Base-by-base conservation (phyloP, 1,140 invertebrate species). In the Plutomurus gul region DNA sequence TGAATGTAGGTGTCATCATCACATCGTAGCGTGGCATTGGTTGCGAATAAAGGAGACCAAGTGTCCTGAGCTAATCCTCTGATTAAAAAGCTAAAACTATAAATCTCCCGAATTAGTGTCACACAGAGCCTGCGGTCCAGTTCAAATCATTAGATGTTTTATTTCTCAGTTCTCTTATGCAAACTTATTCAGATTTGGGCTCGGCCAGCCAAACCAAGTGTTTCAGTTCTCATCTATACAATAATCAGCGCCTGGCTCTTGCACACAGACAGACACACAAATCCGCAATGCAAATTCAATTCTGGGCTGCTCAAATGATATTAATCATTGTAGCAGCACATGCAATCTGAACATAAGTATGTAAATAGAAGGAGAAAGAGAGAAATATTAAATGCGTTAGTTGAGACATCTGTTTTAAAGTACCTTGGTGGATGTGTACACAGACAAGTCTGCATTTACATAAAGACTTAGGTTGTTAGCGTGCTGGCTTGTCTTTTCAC, bases 81-180 rank as follows among this genome's bases (percentile, higher is more conserved):
- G 77, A 82, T 82, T 82, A 82, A 82, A 82, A 82, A 82, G 81
- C 72, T 75, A 82, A 79, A 82, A 75, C 80, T 37, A 82, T 82
- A 82, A 82, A 82, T 82, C 81, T 82, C 78, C 71, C 22, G 72
- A 77, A 82, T 77, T 79, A 77, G 51, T 80, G 79, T 76, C 74
- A 80, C 27, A 39, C 18, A 30, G 10, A 60, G 16, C 25, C 75
- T 33, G 33, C 43, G 47, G 56, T 65, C 11, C 11, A 36, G 10
- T 36, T n/a, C 27, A 33, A 65, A 65, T 65, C 27, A 65, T 65
- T 65, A 65, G 39, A 43, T 25, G 36, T 65, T 56, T 56, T 49
- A 51, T 51, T 49, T 40, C 39, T 37, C 20, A 75, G 75, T 43
- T 56, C 49, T 75, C 49, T 56, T 47, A 76, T 80, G 78, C 78